A percentile compares a stretch with the other conserved stretches of the same genome.
Evolutionary conservation across 1,140 invertebrate species (phyloP).

Genomic region (Eupeodes corollae): DNA sequence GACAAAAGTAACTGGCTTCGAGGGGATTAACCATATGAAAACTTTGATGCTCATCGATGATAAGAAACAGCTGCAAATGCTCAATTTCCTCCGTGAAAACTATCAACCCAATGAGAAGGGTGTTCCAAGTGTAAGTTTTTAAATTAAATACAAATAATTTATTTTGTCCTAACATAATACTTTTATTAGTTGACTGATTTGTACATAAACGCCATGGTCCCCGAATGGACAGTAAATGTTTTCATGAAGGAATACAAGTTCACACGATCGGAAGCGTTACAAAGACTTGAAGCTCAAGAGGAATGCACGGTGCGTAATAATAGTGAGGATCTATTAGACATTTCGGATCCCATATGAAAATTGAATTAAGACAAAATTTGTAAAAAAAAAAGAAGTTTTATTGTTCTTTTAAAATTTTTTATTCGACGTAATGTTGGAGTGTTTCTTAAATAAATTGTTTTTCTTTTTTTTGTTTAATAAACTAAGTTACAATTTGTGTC

Average conservation of each 20-base stretch:
- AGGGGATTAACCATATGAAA: constrained; percentile 15
- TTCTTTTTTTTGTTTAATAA: too few relatives aligned
- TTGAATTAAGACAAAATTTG: too few relatives aligned
- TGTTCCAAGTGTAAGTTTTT: background rate
- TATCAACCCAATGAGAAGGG: constrained; percentile 4
- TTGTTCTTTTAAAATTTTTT: background rate
- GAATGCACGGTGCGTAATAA: constrained; percentile 1
- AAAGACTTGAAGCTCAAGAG: constrained; percentile 3
- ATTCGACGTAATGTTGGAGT: too few relatives aligned
- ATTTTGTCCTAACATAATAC: background rate
- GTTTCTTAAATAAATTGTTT: too few relatives aligned
- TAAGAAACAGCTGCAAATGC: constrained; percentile 16
- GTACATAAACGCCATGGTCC: constrained; percentile 23
- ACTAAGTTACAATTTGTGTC: too few relatives aligned
- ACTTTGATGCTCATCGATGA: constrained; percentile 17
- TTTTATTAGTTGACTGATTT: constrained; percentile 10
- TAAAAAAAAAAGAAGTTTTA: background rate
- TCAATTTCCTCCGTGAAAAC: constrained; percentile 11
- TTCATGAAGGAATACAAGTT: constrained; percentile 24
- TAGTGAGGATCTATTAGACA: background rate
- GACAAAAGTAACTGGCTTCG: constrained; percentile 10
- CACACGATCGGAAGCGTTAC: background rate
- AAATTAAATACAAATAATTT: background rate
- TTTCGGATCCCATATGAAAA: too few relatives aligned
- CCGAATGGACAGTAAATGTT: constrained; percentile 22